Base-by-base conservation (phyloP, 2,113 vertebrate genomes). In the Hydrolagus affinis region DNA sequence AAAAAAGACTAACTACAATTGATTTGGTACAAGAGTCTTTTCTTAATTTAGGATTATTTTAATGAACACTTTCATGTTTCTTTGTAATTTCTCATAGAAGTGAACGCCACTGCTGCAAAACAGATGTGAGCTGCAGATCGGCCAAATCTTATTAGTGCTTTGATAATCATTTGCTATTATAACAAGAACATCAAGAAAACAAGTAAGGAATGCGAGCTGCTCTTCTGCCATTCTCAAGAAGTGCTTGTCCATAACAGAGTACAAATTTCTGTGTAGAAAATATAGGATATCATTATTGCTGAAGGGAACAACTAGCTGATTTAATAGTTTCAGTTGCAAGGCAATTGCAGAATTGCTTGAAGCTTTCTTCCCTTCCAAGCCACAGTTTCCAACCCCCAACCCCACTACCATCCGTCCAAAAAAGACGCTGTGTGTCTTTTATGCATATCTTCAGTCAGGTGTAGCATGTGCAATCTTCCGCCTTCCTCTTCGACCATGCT, bases 191-290 rank as follows among this genome's bases (percentile, higher is more conserved):
- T 83, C 78, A 83, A 62, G 25, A 23, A 83, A 25, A 28, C 4
- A 66, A 83, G 32, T 83, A 19, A 83, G 62, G 78, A 83, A 64
- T 32, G 32, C 10, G 25, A 83, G 15, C 78, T 68, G 62, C 60
- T 30, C 62, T 83, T 21, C 3, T 83, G 78, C 66, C 25, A 32
- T 68, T 30, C 78, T 19, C 25, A 66, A 60, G 78, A 83, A 83
- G 32, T 68, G 78, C n/a, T 32, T 25, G 23, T 56, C 23, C 78
- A 64, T 83, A 25, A 83, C 25, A 15, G 62, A 83, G 25, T 2
- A 68, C 32, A 66, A 83, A 83, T 83, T 83, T 23, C 66, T 83
- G 78, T 66, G 30, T 64, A 83, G 78, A 14, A n/a, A 83, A 83
- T 62, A 2, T 32, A 30, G 44, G 44, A 6, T 44, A 44, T 44